Base-by-base conservation (phyloP, 2,888 invertebrate genomes). In the Lasius fuliginosus region DNA sequence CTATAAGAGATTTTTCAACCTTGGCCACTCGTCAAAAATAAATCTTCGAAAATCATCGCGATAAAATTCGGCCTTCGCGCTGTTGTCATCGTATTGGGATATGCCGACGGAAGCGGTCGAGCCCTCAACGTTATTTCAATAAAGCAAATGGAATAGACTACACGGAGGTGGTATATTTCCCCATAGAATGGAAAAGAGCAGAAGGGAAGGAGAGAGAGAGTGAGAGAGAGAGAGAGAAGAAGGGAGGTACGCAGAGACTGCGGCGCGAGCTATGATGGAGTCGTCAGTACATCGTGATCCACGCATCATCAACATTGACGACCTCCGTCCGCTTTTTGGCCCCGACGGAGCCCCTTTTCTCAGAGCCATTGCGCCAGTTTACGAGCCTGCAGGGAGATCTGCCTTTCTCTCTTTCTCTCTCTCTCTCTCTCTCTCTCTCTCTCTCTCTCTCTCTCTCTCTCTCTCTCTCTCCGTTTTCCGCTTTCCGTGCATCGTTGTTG, bases 251-350 rank as follows among this genome's bases (percentile, higher is more conserved):
- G 83, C 40, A 79, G 64, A 81, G 79, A 49, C 85, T 74, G 82
- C 73, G 56, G 68, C 85, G 65, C 85, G 82, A 68, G 86, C 90
- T 92, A 90, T 91, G 92, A 93, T 92, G 92, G 91, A 92, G 91
- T 90, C 92, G 92, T 92, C 92, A 90, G 92, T 93, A 92, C 91
- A 94, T 94, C 94, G 93, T 94, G 93, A 94, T 94, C 94, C 94
- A 94, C 94, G 94, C 93, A 92, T 94, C 94, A 94, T 94, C 94
- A 94, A 93, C 93, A 93, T 94, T 94, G 94, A 94, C 94, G 94
- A 94, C 93, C 94, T 93, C 93, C 93, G 92, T 93, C 93, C 94
- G 93, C 93, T 92, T 90, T 92, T 91, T 89, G 88, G 90, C 90
- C 91, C 89, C 86, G 86, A 79, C 85, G 79, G 68, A 84, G 82